A percentile compares a stretch with the other conserved stretches of the same genome.
These are phyloP conservation scores for Lycaena phlaeas DNA, from an alignment of 2,888 invertebrate genomes.

Conservation along the genomic window DNA sequence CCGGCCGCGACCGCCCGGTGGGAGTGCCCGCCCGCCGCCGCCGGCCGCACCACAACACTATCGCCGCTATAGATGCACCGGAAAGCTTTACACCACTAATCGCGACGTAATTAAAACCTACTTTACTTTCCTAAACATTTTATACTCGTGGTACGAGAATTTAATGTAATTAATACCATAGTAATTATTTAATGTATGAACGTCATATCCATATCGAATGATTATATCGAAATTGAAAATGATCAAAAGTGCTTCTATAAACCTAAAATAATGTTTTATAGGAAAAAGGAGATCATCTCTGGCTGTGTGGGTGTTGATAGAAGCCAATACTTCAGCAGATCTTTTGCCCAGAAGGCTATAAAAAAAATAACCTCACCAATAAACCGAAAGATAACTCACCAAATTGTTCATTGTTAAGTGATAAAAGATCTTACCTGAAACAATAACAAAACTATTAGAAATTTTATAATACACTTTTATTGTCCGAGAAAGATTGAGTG, in stretches of 20 bases:
- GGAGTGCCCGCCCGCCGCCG: constrained; percentile 40
- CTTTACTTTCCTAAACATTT: constrained; percentile 54
- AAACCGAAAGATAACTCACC: no score
- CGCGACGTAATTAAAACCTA: constrained; percentile 60
- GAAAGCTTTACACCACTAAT: constrained; percentile 66
- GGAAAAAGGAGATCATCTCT: no score
- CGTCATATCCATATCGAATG: no score
- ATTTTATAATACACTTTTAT: neutral
- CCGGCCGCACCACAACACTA: constrained; percentile 46
- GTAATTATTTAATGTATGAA: no score
- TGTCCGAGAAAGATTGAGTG: neutral
- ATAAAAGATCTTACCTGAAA: constrained; percentile 15
- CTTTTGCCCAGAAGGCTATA: no score
- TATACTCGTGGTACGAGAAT: constrained; percentile 5
- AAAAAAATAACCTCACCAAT: no score
- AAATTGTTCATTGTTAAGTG: neutral
- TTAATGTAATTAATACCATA: no score
- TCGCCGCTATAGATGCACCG: constrained; percentile 55
- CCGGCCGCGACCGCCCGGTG: constrained; percentile 51
- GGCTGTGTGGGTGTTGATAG: no score
- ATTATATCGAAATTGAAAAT: no score
- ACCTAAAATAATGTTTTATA: no score
- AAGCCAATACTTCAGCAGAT: no score
- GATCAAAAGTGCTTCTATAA: no score
- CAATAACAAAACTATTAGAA: constrained; percentile 4